Base-by-base conservation (phyloP, 92 coral and sea anemone genomes). In the Epizoanthus ramosus region DNA sequence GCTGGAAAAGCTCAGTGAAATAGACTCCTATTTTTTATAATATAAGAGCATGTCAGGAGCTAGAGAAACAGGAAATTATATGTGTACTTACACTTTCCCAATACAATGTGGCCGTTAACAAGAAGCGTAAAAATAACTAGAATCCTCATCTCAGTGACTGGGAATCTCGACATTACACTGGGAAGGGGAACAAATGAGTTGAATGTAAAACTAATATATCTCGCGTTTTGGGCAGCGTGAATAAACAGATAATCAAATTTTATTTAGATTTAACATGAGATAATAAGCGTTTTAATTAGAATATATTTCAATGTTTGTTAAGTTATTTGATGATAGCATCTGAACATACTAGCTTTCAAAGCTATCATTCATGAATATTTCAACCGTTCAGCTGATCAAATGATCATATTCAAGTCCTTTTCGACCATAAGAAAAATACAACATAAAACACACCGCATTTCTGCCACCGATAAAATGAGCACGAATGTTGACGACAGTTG, bases 61-160 rank as follows among this genome's bases (percentile, higher is more conserved):
- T 35, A 12, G 23, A 22, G 39, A 13, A 43, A 8, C 53, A 5
- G 23, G 15, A 22, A 15, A 18, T 39, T 39, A 21, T 3, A 19
- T 8, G 60, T 60, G 14, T 50, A 77, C 82, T 77, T 17, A 77
- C 82, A 77, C 39, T n/a, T 60, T 61, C 58, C 82, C 13, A 65
- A 61, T 56, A 77, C 59, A 15, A 57, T 12, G 39, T 21, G 8
- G 33, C 70, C 52, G n/a, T 60, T 35, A 22, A 43, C 14, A 59
- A 77, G 70, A 60, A 60, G 56, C 2, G 24, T 18, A 61, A 60
- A 77, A 61, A 23, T 56, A 13, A 59, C 25, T 21, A 77, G 15
- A 77, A n/a, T 39, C 70, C 10, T 39, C 82, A 77, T 77, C 10
- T 77, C 57, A n/a, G 65, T n/a, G 70, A 13, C 69, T 19, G 6